Evolutionary conservation across 2,888 invertebrate genomes (phyloP).

Genomic region (Lypha dubia): DNA sequence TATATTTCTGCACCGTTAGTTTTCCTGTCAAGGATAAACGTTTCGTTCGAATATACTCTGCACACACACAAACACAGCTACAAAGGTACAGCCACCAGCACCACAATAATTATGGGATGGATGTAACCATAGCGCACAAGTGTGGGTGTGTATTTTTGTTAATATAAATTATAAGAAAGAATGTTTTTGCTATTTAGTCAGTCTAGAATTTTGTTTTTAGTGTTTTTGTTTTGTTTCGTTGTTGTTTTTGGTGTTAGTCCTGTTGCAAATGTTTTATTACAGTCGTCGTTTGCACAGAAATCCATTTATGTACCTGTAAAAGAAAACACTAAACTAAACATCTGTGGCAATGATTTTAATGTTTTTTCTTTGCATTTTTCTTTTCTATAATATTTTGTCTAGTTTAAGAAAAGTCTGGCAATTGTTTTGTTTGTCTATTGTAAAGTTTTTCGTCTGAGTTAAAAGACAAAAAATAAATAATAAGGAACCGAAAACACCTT

Average conservation of each 20-base stretch:
- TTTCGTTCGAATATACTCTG: conserved; percentile 1
- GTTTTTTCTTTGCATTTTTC: conserved; percentile 20
- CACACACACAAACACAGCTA: conserved; percentile 4
- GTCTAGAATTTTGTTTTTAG: conserved; percentile 32
- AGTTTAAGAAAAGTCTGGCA: conserved; percentile 46
- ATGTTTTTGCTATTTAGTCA: conserved; percentile 26
- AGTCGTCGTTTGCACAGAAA: background rate
- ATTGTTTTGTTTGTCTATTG: conserved; percentile 24
- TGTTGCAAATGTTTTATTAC: conserved; percentile 40
- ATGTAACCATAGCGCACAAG: background rate
- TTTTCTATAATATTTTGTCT: too few species aligned
- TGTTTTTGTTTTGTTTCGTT: too few species aligned
- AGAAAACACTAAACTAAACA: too few species aligned
- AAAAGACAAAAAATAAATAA: conserved; percentile 13
- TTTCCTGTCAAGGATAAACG: conserved; percentile 70
- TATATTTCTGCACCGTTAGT: conserved; percentile 67
- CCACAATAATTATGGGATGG: conserved; percentile 1
- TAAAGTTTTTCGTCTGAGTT: conserved; percentile 34
- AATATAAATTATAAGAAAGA: conserved; percentile 3
- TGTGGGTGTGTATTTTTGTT: conserved; percentile 8
- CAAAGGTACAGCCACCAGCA: too few species aligned
- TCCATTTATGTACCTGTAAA: conserved; percentile 36
- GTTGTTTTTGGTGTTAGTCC: conserved; percentile 11
- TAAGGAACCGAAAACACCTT: conserved; percentile 26
- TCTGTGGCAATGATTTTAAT: conserved; percentile 70